Evolutionary conservation across 2,888 invertebrate genomes (phyloP), one percentile per base, ranked within the genome.

Genomic region (Drosophila macrothrix): DNA sequence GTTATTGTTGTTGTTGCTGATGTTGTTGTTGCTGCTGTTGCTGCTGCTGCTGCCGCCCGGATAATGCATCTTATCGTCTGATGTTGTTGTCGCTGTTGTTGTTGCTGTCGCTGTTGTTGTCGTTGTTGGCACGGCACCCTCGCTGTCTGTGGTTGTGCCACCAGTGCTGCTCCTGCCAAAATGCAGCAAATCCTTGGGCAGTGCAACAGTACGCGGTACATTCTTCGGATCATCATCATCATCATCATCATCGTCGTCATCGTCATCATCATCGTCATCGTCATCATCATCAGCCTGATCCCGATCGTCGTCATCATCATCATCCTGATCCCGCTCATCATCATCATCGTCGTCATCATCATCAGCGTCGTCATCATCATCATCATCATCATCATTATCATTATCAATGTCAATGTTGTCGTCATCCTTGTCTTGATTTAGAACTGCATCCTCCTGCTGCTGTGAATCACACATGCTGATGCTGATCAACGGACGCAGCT

Each of bases 401-500:
- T 29, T 52, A 52, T 52, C 52, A 10, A 6, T 29, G 7, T 52
- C 6, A 12, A 29, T 28, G 22, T 49, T 29, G 12, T 22, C 31
- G 1, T 53, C 46, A 52, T 19, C 29, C 28, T 29, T 29, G n/a
- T n/a, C 29, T 14, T 29, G 19, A 12, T 2, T 29, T 28, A 5
- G 10, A 28, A 12, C 28, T 12, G 28, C 9, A 28, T 83, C 43
- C 9, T 60, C 39, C 35, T 83, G 81, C 53, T 84, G 53, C 64
- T 90, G 86, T 0, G 91, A 90, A 12, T 92, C 91, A 46, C 89
- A 86, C 89, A 91, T 88, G 78, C 87, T 88, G 62, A 91, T 88
- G 82, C 87, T 88, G 56, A 93, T 93, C 58, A 93, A 78, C 2
- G 93, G 93, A 67, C 92, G 91, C 59, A 93, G 73, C 60, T 93